These are phyloP conservation scores for Tineola bisselliella DNA, from an alignment of 2,888 invertebrate species.

Conservation along the genomic window DNA sequence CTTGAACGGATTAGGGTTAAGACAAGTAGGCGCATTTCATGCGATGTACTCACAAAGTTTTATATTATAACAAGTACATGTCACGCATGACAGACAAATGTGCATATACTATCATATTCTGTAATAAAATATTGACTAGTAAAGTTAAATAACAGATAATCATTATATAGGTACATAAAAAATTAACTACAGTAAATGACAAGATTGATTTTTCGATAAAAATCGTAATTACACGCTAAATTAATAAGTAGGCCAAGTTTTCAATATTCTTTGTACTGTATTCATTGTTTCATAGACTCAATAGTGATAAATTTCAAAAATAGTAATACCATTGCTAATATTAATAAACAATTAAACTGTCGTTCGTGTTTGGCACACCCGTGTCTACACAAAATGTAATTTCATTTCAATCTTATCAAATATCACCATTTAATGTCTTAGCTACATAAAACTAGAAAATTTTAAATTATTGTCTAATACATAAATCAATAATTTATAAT, in stretches of 20 bases:
- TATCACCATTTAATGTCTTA: conserved; percentile 6
- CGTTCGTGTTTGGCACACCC: not conserved
- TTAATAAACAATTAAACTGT: not conserved
- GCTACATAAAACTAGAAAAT: not conserved
- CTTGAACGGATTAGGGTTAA: too few species aligned
- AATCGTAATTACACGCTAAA: not conserved
- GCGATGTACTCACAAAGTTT: too few species aligned
- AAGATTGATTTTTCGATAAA: not conserved
- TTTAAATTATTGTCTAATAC: not conserved
- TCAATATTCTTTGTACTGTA: not conserved
- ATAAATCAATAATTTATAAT: not conserved
- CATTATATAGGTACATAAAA: not conserved
- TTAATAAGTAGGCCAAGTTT: not conserved
- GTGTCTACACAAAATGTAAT: not conserved
- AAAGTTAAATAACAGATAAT: not conserved
- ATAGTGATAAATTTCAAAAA: too few species aligned
- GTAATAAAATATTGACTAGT: not conserved
- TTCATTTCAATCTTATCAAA: not conserved
- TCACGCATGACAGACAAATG: too few species aligned
- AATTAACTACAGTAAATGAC: too few species aligned
- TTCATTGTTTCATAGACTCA: too few species aligned
- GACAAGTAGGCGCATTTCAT: too few species aligned
- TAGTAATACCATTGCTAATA: too few species aligned
- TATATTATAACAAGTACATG: too few species aligned
- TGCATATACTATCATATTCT: too few species aligned